Evolutionary conservation across 2,888 invertebrate genomes (phyloP).

Genomic region (Leuctra nigra): DNA sequence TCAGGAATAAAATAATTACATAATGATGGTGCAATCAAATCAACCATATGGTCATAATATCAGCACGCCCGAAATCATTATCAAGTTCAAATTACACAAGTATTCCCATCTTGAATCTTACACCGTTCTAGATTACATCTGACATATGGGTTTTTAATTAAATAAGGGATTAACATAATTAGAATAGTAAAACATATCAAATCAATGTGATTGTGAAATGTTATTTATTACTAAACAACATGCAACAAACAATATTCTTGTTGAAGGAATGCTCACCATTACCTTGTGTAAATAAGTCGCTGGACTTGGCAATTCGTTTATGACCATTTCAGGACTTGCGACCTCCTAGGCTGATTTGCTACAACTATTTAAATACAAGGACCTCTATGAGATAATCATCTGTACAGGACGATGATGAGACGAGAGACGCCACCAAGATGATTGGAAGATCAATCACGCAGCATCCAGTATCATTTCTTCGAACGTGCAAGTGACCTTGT

Average conservation of each 20-base stretch:
- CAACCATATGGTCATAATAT: constrained; percentile 4
- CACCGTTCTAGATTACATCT: background rate
- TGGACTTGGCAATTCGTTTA: constrained; percentile 7
- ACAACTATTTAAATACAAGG: too few relatives aligned
- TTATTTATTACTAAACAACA: constrained; percentile 4
- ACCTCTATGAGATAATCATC: too few relatives aligned
- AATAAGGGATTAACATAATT: background rate
- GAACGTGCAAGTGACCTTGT: too few relatives aligned
- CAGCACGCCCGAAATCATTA: constrained; percentile 4
- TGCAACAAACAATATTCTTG: background rate
- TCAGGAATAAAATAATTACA: background rate
- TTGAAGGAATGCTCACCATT: constrained; percentile 8
- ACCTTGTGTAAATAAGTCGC: constrained; percentile 19
- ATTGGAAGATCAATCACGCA: too few relatives aligned
- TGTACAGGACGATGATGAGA: too few relatives aligned
- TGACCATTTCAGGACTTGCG: constrained; percentile 3
- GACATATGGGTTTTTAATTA: background rate
- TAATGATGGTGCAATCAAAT: constrained; percentile 8
- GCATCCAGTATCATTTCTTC: too few relatives aligned
- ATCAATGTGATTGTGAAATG: constrained; percentile 3
- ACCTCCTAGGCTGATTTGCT: constrained; percentile 4
- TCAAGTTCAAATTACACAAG: constrained; percentile 5
- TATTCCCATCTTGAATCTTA: too few relatives aligned
- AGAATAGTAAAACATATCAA: background rate
- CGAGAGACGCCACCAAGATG: too few relatives aligned